A percentile compares a stretch with the other conserved stretches of the same genome.
phyloP scores from a whole-genome alignment of 1,140 invertebrate species.

The Melitaea cinxia region DNA sequence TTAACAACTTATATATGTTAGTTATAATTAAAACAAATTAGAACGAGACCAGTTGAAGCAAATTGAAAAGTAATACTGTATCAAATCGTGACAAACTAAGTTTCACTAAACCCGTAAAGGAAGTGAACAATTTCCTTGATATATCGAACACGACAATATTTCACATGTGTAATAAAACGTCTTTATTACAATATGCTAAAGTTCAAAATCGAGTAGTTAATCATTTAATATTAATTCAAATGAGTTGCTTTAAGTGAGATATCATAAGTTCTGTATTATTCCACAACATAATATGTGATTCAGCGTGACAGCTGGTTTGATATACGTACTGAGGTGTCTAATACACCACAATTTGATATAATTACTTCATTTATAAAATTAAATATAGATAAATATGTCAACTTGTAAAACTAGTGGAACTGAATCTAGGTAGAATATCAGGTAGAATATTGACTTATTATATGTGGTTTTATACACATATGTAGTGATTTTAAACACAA shows the following conservation, averaged over 20 bases:
- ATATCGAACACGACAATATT: conserved; percentile 27
- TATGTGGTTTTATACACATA: too few relatives aligned
- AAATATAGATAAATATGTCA: too few relatives aligned
- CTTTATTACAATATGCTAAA: not conserved
- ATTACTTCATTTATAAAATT: too few relatives aligned
- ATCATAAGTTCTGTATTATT: conserved; percentile 29
- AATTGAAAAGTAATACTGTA: conserved; percentile 24
- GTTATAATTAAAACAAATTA: conserved; percentile 18
- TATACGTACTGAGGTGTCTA: conserved; percentile 11
- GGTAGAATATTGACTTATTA: too few relatives aligned
- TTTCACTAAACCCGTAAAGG: conserved; percentile 38
- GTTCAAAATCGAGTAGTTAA: conserved; percentile 1
- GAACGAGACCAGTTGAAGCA: conserved; percentile 5
- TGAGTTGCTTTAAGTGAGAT: conserved; percentile 28
- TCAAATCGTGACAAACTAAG: conserved; percentile 37
- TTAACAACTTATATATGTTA: conserved; percentile 19
- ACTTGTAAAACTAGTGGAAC: too few relatives aligned
- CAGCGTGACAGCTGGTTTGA: conserved; percentile 27
- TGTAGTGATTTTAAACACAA: too few relatives aligned
- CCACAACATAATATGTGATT: conserved; percentile 26
- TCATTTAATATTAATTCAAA: conserved; percentile 18
- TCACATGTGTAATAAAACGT: not conserved
- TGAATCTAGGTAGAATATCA: too few relatives aligned
- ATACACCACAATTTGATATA: not conserved
- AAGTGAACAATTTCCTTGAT: conserved; percentile 37